Conservation (phyloP, 1,140 invertebrate species). For the Rhagoletis zephyria region DNA sequence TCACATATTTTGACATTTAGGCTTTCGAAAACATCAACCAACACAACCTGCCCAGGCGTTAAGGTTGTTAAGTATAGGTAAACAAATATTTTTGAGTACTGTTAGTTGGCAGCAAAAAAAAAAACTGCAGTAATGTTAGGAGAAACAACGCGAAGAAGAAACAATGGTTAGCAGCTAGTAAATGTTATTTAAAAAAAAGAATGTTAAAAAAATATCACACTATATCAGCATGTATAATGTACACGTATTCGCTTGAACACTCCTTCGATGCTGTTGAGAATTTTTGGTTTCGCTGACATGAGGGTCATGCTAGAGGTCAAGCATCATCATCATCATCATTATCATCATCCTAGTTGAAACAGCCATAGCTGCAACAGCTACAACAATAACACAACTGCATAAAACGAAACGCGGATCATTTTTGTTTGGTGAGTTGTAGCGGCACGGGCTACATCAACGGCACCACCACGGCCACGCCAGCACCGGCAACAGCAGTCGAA, state of each 20-base stretch:
- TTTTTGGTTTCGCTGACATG: neutral
- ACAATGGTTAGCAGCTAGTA: neutral
- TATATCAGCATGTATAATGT: neutral
- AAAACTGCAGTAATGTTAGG: neutral
- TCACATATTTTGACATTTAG: constrained; percentile 11
- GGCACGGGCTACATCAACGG: neutral
- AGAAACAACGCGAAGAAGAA: neutral
- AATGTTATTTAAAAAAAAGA: neutral
- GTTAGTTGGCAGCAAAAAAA: neutral
- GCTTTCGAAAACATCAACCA: neutral
- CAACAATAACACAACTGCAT: neutral
- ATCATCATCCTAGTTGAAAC: neutral
- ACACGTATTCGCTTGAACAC: neutral
- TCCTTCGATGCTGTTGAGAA: neutral
- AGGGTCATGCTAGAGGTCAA: constrained; percentile 27
- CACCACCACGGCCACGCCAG: neutral
- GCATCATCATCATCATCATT: constrained; percentile 41
- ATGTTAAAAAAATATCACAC: too few relatives aligned
- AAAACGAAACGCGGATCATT: neutral
- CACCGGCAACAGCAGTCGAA: neutral
- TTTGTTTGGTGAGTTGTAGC: neutral
- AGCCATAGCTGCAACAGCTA: neutral
- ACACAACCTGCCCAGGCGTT: neutral
- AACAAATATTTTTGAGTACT: neutral
- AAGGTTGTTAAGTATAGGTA: neutral